phyloP scores from a whole-genome alignment of 2,797 vertebrate species.

The Oreochromis mossambicus region DNA sequence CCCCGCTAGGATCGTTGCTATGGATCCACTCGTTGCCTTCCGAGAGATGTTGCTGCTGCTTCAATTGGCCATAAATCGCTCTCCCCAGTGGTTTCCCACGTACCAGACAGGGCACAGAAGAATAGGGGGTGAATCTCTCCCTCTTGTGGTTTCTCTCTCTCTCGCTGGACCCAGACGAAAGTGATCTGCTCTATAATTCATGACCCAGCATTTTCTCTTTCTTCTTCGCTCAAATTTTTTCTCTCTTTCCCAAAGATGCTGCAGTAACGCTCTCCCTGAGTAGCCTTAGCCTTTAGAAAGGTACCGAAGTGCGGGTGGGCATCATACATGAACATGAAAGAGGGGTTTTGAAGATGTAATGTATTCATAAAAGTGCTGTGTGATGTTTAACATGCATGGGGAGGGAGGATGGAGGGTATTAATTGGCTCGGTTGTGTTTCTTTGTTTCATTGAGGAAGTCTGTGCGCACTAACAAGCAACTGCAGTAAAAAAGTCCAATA shows the following conservation, averaged over 20 bases:
- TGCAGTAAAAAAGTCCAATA: background rate
- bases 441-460: conserved; percentile 22
- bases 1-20: conserved; percentile 99
- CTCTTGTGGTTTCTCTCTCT: conserved; percentile 67
- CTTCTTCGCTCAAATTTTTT: conserved; percentile 60
- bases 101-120: conserved; percentile 86
- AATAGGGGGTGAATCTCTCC: conserved; percentile 81
- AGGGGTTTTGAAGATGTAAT: conserved; percentile 15
- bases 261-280: conserved; percentile 51
- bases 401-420: conserved; percentile 22
- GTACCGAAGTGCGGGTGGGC: conserved; percentile 24
- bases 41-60: conserved; percentile 96
- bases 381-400: conserved; percentile 26
- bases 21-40: conserved; percentile 96
- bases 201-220: conserved; percentile 79
- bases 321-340: conserved; percentile 12
- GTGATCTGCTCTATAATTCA: conserved; percentile 95
- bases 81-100: conserved; percentile 94
- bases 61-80: conserved; percentile 99
- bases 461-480: conserved; percentile 9
- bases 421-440: conserved; percentile 29
- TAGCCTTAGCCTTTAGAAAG: conserved; percentile 20
- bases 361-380: conserved; percentile 24
- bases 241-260: conserved; percentile 58
- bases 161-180: conserved; percentile 84